Conservation (phyloP, 2,797 vertebrate species). For the Hemibagrus guttatus region DNA sequence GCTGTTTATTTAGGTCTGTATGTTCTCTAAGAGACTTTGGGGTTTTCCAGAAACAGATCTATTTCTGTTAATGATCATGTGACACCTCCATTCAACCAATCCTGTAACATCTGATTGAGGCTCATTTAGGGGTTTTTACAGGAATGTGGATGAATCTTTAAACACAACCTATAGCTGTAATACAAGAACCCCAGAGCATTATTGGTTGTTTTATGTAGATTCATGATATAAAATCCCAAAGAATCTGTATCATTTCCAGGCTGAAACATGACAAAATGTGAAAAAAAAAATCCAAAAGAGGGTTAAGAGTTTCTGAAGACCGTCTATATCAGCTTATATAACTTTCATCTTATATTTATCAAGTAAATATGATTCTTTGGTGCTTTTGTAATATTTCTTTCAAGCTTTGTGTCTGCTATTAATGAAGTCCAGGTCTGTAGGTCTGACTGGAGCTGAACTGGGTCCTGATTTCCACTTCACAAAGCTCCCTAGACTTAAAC, state of each 20-base stretch:
- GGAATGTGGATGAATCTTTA: background rate
- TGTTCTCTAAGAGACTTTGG: background rate
- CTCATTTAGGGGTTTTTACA: background rate
- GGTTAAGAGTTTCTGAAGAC: background rate
- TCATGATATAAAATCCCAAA: background rate
- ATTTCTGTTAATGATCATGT: background rate
- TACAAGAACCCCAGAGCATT: background rate
- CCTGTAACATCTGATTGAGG: background rate
- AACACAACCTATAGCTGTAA: background rate
- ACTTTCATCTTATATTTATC: background rate
- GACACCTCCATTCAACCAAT: background rate
- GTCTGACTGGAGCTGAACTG: background rate
- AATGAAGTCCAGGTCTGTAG: background rate
- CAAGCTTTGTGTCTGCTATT: background rate
- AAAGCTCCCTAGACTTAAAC: background rate
- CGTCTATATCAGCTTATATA: background rate
- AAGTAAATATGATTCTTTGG: background rate
- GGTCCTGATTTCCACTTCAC: constrained; percentile 9
- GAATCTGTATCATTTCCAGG: background rate
- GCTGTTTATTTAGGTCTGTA: background rate
- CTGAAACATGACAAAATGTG: background rate
- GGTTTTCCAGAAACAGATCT: background rate
- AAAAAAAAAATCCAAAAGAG: background rate
- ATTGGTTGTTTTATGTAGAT: background rate
- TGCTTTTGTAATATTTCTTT: background rate